Base-by-base conservation (phyloP, 2,888 invertebrate genomes). In the Parthenolecanium corni region DNA sequence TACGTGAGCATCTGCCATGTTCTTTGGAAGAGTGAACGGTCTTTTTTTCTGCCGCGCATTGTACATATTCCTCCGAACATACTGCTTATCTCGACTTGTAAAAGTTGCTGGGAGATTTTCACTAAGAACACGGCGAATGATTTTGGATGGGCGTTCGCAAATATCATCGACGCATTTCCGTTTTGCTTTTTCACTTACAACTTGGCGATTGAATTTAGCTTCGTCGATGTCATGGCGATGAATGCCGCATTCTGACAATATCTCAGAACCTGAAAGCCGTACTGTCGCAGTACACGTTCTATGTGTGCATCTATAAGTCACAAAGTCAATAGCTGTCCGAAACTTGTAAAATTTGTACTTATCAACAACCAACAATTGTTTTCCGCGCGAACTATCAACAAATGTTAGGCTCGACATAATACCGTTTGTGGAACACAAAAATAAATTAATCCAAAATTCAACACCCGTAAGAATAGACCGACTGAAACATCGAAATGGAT, bases 91-190 rank as follows among this genome's bases (percentile, higher is more conserved):
- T 46, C 3, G 46, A 20, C 46, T n/a, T 46, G 46, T 46, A 20
- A 46, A 46, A 18, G 46, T 46, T 18, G 46, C 16, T 20, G 46
- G 46, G 46, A 46, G n/a, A 20, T 46, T 46, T 20, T 46, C 46
- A 18, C 20, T 46, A n/a, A 46, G 46, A 20, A 46, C 46, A 20
- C 46, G 14, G n/a, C 46, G 46, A 46, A 46, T 46, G n/a, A 46
- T 46, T 46, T 46, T 46, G n/a, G 46, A 46, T 46, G 46, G 46
- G 20, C 46, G 46, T 46, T 46, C 46, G 46, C 46, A 46, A 18
- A 46, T 18, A 46, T 46, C 46, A 46, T 46, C 46, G 20, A 20
- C 20, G 20, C 16, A n/a, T 46, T 46, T 46, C 46, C 46, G 46
- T 46, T 46, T 46, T 2, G 16, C n/a, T 20, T 18, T 18, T 46